Percentiles rank a stretch among this genome's conserved stretches.
phyloP scores from a whole-genome alignment of 2,113 vertebrate genomes.

The Ammodytes dubius region DNA sequence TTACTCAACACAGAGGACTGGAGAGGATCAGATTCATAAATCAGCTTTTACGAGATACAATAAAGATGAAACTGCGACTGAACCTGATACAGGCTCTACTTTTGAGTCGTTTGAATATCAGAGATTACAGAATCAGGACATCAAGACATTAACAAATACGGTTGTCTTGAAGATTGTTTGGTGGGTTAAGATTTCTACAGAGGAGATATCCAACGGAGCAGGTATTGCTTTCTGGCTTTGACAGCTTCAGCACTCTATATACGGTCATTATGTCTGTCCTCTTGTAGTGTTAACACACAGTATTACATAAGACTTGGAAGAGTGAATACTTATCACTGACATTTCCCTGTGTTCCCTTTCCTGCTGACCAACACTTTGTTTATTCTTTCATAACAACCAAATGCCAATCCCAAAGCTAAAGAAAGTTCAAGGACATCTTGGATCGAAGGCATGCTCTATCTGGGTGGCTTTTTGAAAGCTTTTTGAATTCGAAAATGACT shows the following conservation, averaged over 20 bases:
- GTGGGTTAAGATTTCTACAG: conserved; percentile 6
- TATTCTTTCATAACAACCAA: conserved; percentile 32
- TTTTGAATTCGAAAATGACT: conserved; percentile 43
- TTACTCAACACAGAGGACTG: background rate
- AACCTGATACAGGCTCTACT: background rate
- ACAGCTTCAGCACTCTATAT: conserved; percentile 41
- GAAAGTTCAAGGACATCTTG: conserved; percentile 31
- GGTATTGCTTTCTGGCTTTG: background rate
- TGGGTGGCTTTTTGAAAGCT: conserved; percentile 30
- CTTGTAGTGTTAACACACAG: background rate
- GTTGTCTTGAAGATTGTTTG: background rate
- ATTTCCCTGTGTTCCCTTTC: conserved; percentile 33
- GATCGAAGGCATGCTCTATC: conserved; percentile 48
- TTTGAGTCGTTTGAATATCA: background rate
- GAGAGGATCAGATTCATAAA: conserved; percentile 28
- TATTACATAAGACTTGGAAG: conserved; percentile 33
- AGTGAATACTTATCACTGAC: conserved; percentile 30
- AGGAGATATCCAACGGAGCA: conserved; percentile 4
- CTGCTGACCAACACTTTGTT: conserved; percentile 51
- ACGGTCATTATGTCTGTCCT: conserved; percentile 37
- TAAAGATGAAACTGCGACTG: conserved; percentile 6
- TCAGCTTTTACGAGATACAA: conserved; percentile 36
- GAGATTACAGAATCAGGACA: background rate
- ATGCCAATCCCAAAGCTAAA: conserved; percentile 42
- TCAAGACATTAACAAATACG: background rate